Conservation (phyloP, 2,113 vertebrate genomes). For the Platichthys flesus region DNA sequence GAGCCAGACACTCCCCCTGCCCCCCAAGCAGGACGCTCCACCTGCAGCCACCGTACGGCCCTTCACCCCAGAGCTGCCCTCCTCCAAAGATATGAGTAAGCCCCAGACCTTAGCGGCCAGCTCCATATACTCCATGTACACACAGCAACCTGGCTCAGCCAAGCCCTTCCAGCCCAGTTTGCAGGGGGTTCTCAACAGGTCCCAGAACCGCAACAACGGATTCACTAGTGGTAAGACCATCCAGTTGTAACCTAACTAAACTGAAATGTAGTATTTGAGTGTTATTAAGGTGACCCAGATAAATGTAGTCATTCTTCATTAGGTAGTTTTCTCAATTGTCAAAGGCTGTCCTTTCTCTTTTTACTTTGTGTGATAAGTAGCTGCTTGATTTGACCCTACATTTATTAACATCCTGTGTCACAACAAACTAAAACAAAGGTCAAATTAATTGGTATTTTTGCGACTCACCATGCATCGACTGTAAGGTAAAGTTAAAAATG, state of each 20-base stretch:
- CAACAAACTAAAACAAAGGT: too few relatives aligned
- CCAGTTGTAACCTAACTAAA: not conserved
- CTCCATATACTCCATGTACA: slow-evolving; percentile 99
- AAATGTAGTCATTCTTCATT: not conserved
- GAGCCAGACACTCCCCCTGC: slow-evolving; percentile 86
- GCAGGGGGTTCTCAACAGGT: slow-evolving; percentile 84
- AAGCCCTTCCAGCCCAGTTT: slow-evolving; percentile 87
- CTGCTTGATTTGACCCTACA: too few relatives aligned
- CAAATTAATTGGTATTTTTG: too few relatives aligned
- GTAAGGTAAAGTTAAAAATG: too few relatives aligned
- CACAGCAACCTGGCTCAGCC: slow-evolving; percentile 86
- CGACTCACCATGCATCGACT: too few relatives aligned
- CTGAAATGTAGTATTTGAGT: not conserved
- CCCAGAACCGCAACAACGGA: slow-evolving; percentile 83
- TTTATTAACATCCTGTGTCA: too few relatives aligned
- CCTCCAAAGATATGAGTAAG: slow-evolving; percentile 89
- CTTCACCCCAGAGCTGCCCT: slow-evolving; percentile 91
- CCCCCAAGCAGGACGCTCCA: slow-evolving; percentile 90
- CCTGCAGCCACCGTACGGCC: slow-evolving; percentile 93
- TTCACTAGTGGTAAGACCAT: slow-evolving; percentile 87
- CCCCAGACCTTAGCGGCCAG: slow-evolving; percentile 90
- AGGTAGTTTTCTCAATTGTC: too few relatives aligned
- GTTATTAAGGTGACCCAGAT: not conserved
- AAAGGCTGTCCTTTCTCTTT: too few relatives aligned
- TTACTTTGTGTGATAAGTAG: too few relatives aligned